Evolutionary conservation across 2,888 invertebrate species (phyloP), one percentile per base, ranked within the genome.

Genomic region (Drosophila niveifrons): DNA sequence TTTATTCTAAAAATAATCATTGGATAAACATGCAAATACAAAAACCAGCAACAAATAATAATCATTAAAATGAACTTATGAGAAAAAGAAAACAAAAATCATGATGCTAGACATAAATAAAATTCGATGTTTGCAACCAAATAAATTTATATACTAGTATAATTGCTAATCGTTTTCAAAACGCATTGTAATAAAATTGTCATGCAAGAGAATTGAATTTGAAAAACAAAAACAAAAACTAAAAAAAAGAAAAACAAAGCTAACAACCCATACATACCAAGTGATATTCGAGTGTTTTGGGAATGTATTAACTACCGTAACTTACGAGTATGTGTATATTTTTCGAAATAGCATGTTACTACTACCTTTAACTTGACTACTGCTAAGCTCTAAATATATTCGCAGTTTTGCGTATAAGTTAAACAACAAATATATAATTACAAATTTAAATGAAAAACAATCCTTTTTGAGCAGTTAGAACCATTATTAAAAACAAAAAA

Each of bases 201-300:
- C 80, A 83, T 86, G 84, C 84, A 86, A 86, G 84, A 74, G 88
- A 84, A 84, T 84, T 84, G 84, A 84, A 88, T 78, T 88, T 82
- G 71, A 79, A 66, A 80, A 66, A 79, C 64, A 80, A 66, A 72
- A 59, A 66, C 47, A 79, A 66, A 75, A 53, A 58, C n/a, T n/a
- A n/a, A 0, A 17, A 71, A 51, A 46, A 17, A 13, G 3, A 31
- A 56, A 28, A 44, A 55, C 44, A 47, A 34, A 57, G 18, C 68
- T 68, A 53, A 68, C 43, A 47, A 68, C 74, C 78, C 63, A 69
- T 75, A 63, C 79, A 79, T 72, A 68, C 77, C 79, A 78, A 75
- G 82, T 82, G 82, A 82, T 82, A 82, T 84, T 84, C 79, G 82
- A 78, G 46, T 81, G 75, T 83, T 78, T 88, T 79, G 74, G 74